Conservation (phyloP, 2,113 vertebrate genomes). For the Manacus vitellinus region DNA sequence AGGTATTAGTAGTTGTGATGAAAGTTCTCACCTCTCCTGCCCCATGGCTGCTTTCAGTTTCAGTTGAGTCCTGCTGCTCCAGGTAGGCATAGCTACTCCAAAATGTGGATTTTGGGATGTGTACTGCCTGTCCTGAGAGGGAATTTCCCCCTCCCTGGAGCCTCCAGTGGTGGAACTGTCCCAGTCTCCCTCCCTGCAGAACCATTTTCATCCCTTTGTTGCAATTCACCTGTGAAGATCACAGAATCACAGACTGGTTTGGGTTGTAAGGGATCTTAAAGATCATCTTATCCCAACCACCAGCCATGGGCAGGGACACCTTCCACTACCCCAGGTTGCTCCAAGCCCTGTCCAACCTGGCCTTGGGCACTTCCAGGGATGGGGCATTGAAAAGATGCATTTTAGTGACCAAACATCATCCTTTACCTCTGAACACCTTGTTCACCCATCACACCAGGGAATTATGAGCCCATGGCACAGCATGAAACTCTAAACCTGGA, state of each 20-base stretch:
- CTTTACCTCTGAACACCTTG: neutral
- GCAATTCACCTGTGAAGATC: neutral
- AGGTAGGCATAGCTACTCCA: neutral
- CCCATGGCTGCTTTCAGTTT: fast-evolving
- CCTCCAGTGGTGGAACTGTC: neutral
- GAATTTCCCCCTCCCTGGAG: neutral
- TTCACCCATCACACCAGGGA: neutral
- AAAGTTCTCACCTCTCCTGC: neutral
- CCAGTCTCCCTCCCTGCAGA: fast-evolving
- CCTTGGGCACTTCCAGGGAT: neutral
- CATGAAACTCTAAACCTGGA: neutral
- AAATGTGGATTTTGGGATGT: neutral
- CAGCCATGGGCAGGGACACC: neutral
- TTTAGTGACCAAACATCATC: neutral
- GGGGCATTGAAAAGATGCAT: neutral
- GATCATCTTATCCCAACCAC: neutral
- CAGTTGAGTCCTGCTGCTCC: neutral
- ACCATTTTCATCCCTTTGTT: fast-evolving
- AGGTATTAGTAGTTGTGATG: fast-evolving
- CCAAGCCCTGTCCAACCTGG: neutral
- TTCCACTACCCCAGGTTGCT: neutral
- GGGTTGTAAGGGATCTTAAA: neutral
- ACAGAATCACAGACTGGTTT: fast-evolving
- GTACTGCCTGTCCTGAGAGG: fast-evolving
- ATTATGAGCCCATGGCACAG: neutral